A percentile compares a stretch with the other conserved stretches of the same genome.
Evolutionary conservation across 2,113 vertebrate genomes (phyloP).

Genomic region (Sylvietta virens): DNA sequence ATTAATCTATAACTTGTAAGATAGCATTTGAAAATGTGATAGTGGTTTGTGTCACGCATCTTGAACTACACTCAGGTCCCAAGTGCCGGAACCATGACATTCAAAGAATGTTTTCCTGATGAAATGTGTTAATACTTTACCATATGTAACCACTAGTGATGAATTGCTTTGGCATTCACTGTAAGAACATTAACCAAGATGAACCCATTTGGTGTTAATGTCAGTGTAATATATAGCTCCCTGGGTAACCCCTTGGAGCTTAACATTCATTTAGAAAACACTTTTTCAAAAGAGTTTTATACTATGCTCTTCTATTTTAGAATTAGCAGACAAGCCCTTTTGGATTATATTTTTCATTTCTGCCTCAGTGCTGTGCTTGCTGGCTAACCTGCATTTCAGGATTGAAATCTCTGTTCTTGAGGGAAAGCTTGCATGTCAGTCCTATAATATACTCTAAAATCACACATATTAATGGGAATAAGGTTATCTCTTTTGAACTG

Average conservation of each 20-base stretch:
- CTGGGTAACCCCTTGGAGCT: constrained; percentile 31
- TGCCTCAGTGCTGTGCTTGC: not conserved
- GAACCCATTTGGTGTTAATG: constrained; percentile 65
- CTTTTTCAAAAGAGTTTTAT: constrained; percentile 5
- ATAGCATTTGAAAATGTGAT: not conserved
- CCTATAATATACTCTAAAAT: not conserved
- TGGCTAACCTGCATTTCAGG: not conserved
- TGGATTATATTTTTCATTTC: not conserved
- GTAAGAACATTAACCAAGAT: constrained; percentile 59
- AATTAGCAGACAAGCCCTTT: not conserved
- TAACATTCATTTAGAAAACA: constrained; percentile 36
- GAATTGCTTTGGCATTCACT: constrained; percentile 64
- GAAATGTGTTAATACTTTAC: constrained; percentile 50
- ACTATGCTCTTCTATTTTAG: not conserved
- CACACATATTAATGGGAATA: not conserved
- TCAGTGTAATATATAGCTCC: constrained; percentile 53
- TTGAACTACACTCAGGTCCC: constrained; percentile 7
- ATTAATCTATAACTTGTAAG: not conserved
- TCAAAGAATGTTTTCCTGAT: constrained; percentile 49
- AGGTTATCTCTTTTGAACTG: not conserved
- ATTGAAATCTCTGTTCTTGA: not conserved
- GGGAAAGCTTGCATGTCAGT: not conserved
- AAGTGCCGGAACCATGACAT: constrained; percentile 20
- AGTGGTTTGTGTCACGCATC: not conserved
- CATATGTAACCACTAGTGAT: constrained; percentile 41